Base-by-base conservation (phyloP, 1,140 invertebrate genomes). In the Reticulitermes speratus region DNA sequence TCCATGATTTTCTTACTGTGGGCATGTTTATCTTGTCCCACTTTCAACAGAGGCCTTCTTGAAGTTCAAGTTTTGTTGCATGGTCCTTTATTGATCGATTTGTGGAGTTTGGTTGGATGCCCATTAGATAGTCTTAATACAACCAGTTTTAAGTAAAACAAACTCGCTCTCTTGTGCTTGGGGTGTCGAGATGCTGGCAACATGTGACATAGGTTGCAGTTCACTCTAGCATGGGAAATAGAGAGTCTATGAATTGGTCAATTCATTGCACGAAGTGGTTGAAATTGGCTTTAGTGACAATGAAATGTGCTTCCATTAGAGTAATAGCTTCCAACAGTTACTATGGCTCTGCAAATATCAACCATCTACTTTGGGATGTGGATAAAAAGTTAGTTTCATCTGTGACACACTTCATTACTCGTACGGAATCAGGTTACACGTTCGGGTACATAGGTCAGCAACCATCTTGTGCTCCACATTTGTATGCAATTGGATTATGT, bases 281-380 rank as follows among this genome's bases (percentile, higher is more conserved):
- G 30, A 52, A 84, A n/a, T 84, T 55, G 52, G 30, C 55, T 84
- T 84, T 59, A 59, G 48, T 84, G 14, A 45, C 30, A 86, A 69
- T 83, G 86, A 86, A 84, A 83, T 84, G 86, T 86, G 86, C 86
- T 86, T 86, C 86, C 86, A 86, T 86, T 86, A 86, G 86, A 84
- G 84, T 84, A 83, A 45, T 59, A 86, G 86, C 75, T 82, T 48
- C 30, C 83, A n/a, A 83, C 83, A 55, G 19, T 86, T 21, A 85
- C 59, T 65, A 85, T 25, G n/a, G 55, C 85, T 85, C 45, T 69
- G 59, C 44, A 48, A 55, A 25, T 85, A 55, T 59, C 32, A 75
- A 48, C 44, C 32, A 85, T 85, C 55, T 75, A 25, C 23, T 59
- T 59, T n/a, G 59, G 75, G 44, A 81, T 32, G 45, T 84, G 52